Conservation (phyloP, 2,113 vertebrate genomes). For the pig (Sus scrofa) region DNA sequence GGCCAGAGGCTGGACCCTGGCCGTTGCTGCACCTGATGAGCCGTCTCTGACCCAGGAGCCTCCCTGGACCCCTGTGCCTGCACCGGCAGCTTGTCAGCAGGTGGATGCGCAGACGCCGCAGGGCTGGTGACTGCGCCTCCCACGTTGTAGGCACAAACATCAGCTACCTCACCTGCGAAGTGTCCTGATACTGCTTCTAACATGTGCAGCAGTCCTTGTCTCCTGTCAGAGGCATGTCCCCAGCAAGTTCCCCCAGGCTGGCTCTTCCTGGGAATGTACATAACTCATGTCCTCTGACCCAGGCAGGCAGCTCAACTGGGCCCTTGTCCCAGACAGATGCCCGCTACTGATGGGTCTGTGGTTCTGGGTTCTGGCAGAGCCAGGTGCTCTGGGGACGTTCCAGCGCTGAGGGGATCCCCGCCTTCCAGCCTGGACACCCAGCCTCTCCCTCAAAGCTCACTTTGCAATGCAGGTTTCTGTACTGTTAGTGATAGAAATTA, state of each 20-base stretch:
- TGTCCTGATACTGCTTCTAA: not conserved
- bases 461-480: too few species aligned
- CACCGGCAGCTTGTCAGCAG: not conserved
- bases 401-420: accelerated
- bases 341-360: accelerated
- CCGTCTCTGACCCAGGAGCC: accelerated
- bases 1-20: not conserved
- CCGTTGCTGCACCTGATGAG: accelerated
- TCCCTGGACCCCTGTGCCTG: not conserved
- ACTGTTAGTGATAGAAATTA: not conserved
- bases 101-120: not conserved
- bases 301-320: too few species aligned
- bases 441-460: not conserved
- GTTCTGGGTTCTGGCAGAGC: not conserved
- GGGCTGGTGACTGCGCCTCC: not conserved
- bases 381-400: not conserved
- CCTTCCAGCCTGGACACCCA: not conserved
- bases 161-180: not conserved
- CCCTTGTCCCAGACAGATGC: not conserved
- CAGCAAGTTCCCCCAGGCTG: too few species aligned
- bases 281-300: accelerated
- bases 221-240: not conserved
- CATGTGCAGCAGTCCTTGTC: accelerated
- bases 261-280: accelerated
- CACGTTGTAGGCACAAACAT: not conserved